These are phyloP conservation scores for Agrypnia vestita DNA, from an alignment of 1,140 invertebrate genomes.

Conservation along the genomic window DNA sequence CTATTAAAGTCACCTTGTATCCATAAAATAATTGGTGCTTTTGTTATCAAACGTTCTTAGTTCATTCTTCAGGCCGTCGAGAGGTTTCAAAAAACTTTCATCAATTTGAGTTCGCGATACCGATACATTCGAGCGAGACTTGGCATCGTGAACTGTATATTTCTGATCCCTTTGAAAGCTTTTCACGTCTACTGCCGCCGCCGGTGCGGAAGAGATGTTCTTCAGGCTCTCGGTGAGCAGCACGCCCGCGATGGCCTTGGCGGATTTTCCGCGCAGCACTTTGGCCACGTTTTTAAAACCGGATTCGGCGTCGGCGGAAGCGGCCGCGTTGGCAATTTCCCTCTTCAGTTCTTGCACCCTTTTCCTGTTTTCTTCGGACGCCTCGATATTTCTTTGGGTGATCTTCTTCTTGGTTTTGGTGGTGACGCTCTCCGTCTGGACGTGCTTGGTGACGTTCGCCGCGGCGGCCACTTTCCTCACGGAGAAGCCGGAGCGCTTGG, in stretches of 20 bases:
- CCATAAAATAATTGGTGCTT: constrained; percentile 74
- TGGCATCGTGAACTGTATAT: constrained; percentile 64
- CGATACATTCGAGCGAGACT: constrained; percentile 67
- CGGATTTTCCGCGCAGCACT: constrained; percentile 80
- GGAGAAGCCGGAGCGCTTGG: constrained; percentile 79
- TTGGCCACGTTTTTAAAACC: constrained; percentile 71
- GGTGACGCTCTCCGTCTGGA: constrained; percentile 74
- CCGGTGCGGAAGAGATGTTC: constrained; percentile 71
- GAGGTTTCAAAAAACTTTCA: constrained; percentile 73
- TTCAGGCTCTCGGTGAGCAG: constrained; percentile 75
- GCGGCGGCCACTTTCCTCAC: constrained; percentile 79
- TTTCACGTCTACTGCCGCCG: constrained; percentile 66
- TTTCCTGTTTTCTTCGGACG: constrained; percentile 68
- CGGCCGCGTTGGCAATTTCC: constrained; percentile 72
- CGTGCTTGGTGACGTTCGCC: constrained; percentile 77
- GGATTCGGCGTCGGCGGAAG: constrained; percentile 65
- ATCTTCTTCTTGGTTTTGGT: constrained; percentile 71
- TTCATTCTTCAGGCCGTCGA: constrained; percentile 75
- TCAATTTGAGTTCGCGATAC: constrained; percentile 66
- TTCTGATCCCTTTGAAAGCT: constrained; percentile 64
- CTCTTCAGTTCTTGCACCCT: constrained; percentile 70
- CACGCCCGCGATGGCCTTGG: constrained; percentile 80
- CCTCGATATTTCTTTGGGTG: constrained; percentile 66
- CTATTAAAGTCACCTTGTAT: constrained; percentile 75
- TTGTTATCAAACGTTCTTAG: constrained; percentile 77